Evolutionary conservation across 2,888 invertebrate genomes (phyloP).

Genomic region (Busseola fusca): DNA sequence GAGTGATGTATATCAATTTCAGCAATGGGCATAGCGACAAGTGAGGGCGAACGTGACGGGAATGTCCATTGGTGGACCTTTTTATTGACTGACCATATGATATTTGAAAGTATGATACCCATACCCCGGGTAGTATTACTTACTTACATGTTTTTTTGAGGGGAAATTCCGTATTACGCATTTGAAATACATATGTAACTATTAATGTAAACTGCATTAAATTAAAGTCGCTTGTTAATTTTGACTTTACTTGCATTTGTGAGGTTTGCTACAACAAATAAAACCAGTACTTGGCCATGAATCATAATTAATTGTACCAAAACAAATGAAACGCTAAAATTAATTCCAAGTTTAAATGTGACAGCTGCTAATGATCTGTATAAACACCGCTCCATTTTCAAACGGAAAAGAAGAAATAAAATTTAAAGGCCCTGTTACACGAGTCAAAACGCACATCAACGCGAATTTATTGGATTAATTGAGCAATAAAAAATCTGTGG

Average conservation of each 20-base stretch:
- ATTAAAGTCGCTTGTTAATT: background rate
- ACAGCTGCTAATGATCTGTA: constrained; percentile 53
- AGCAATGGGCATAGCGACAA: constrained; percentile 84
- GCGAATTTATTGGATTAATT: constrained; percentile 81
- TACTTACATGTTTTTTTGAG: constrained; percentile 32
- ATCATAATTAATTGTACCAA: background rate
- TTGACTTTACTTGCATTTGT: background rate
- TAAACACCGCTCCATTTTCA: constrained; percentile 50
- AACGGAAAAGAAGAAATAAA: constrained; percentile 61
- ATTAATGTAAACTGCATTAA: background rate
- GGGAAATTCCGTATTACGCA: constrained; percentile 21
- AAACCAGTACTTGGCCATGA: background rate
- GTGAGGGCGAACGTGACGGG: constrained; percentile 81
- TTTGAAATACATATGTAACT: constrained; percentile 3
- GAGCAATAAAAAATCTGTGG: constrained; percentile 83
- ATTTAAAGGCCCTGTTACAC: constrained; percentile 70
- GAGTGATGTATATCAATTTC: constrained; percentile 86
- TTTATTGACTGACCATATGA: constrained; percentile 84
- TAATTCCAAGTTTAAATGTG: constrained; percentile 49
- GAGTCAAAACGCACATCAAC: constrained; percentile 71
- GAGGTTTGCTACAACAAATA: constrained; percentile 16
- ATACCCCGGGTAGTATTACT: constrained; percentile 35
- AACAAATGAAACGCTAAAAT: constrained; percentile 37
- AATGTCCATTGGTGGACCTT: constrained; percentile 80
- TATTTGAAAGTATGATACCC: constrained; percentile 65